Percentiles rank a stretch among this genome's conserved stretches.
Conservation (phyloP, 2,113 vertebrate species). For the Notarius lentiginosus region DNA sequence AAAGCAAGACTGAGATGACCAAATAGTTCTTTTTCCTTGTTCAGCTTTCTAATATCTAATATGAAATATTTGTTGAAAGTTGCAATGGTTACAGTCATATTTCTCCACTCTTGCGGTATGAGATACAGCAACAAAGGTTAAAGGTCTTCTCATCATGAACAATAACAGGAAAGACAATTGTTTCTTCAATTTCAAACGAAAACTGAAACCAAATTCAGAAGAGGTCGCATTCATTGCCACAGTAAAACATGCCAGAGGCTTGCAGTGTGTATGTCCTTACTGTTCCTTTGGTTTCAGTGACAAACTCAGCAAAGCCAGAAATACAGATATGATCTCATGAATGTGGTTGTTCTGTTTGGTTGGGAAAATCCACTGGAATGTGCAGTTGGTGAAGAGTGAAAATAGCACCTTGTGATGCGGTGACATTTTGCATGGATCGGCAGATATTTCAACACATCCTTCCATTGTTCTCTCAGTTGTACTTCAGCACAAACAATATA, state of each 20-base stretch:
- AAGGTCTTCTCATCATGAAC: slow-evolving; percentile 27
- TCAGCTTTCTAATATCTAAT: neutral
- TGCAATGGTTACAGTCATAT: neutral
- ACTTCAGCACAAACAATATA: slow-evolving; percentile 8
- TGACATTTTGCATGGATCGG: neutral
- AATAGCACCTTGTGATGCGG: neutral
- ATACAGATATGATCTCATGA: slow-evolving; percentile 2
- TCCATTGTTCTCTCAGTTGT: slow-evolving; percentile 39
- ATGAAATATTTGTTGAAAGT: neutral
- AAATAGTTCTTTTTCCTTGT: neutral
- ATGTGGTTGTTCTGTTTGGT: neutral
- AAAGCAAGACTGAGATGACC: neutral
- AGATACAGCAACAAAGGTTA: slow-evolving; percentile 15
- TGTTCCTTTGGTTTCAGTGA: neutral
- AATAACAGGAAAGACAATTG: slow-evolving; percentile 29
- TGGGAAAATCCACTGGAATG: slow-evolving; percentile 23
- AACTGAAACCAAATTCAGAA: neutral
- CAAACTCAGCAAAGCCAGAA: slow-evolving; percentile 19
- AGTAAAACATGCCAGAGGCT: neutral
- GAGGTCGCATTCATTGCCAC: neutral
- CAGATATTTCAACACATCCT: slow-evolving; percentile 45
- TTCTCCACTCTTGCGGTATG: neutral
- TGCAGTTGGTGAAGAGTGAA: slow-evolving; percentile 6
- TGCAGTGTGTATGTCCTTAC: neutral
- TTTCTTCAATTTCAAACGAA: neutral